Evolutionary conservation across 2,888 invertebrate species (phyloP).

Genomic region (Ophioninae sp.): DNA sequence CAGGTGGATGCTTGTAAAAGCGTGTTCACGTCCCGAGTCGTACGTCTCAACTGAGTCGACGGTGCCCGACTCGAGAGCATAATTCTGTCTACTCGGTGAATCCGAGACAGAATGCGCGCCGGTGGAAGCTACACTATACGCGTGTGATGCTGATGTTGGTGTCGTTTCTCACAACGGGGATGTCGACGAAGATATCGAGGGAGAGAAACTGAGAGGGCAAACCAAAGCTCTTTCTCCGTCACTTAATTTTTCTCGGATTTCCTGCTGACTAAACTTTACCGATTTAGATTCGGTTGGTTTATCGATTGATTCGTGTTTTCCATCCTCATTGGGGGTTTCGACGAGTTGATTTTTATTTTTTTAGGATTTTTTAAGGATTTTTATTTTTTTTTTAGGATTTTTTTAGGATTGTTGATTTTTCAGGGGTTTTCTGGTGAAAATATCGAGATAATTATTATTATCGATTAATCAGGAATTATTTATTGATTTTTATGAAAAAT

Average conservation of each 20-base stretch:
- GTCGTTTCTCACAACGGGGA: conserved; percentile 62
- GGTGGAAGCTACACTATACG: conserved; percentile 64
- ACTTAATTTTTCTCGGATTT: conserved; percentile 24
- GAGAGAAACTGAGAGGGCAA: conserved; percentile 44
- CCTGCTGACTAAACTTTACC: conserved; percentile 7
- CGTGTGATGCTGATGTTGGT: conserved; percentile 58
- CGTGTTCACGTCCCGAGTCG: conserved; percentile 79
- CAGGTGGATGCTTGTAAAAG: conserved; percentile 52
- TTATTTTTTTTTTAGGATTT: too few relatives aligned
- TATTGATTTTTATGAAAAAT: too few relatives aligned
- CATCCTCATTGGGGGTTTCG: too few relatives aligned
- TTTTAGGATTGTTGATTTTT: too few relatives aligned
- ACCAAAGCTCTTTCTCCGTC: conserved; percentile 30
- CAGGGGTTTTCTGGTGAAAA: too few relatives aligned
- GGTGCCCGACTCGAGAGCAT: conserved; percentile 78
- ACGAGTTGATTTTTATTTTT: too few relatives aligned
- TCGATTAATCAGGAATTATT: too few relatives aligned
- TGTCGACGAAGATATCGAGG: conserved; percentile 64
- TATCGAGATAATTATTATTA: too few relatives aligned
- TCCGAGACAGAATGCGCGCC: conserved; percentile 75
- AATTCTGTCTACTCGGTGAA: conserved; percentile 81
- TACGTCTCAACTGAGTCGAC: conserved; percentile 80
- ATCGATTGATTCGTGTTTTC: too few relatives aligned
- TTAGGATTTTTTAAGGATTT: too few relatives aligned
- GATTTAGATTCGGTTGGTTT: background rate